These are phyloP conservation scores for Dryobates pubescens DNA, from an alignment of 2,797 vertebrate genomes.

Conservation along the genomic window DNA sequence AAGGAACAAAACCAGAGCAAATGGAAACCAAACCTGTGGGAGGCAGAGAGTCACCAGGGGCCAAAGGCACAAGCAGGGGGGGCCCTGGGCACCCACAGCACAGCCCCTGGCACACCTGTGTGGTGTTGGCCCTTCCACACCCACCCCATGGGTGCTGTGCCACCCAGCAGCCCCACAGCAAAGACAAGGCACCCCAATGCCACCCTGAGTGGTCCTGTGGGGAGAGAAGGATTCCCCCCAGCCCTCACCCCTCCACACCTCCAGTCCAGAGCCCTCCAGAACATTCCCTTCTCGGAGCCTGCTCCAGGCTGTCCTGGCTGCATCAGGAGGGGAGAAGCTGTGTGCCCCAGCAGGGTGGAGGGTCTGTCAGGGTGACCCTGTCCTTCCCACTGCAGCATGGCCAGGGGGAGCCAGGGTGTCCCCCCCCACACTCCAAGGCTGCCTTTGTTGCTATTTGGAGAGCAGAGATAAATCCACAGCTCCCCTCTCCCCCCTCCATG, in stretches of 20 bases:
- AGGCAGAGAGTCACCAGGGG: background rate
- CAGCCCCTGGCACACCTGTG: too few relatives aligned
- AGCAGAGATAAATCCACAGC: background rate
- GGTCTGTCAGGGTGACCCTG: background rate
- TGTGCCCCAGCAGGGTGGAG: too few relatives aligned
- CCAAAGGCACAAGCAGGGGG: background rate
- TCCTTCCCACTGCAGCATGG: background rate
- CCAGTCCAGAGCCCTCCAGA: rapidly evolving
- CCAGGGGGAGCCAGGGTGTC: rapidly evolving
- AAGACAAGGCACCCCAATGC: background rate
- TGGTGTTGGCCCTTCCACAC: background rate
- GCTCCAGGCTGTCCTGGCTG: rapidly evolving
- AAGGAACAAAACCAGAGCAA: background rate
- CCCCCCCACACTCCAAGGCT: slow-evolving; percentile 10
- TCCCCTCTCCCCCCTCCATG: rapidly evolving
- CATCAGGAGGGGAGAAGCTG: background rate
- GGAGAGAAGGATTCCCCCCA: background rate
- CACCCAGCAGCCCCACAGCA: background rate
- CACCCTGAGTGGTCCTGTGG: background rate
- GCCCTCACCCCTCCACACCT: rapidly evolving
- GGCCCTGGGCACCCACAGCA: rapidly evolving
- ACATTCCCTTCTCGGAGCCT: background rate
- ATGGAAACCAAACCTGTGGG: background rate
- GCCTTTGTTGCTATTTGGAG: background rate
- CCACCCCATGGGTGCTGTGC: background rate